phyloP scores from a whole-genome alignment of 2,797 vertebrate species.

The Hydrophis major region DNA sequence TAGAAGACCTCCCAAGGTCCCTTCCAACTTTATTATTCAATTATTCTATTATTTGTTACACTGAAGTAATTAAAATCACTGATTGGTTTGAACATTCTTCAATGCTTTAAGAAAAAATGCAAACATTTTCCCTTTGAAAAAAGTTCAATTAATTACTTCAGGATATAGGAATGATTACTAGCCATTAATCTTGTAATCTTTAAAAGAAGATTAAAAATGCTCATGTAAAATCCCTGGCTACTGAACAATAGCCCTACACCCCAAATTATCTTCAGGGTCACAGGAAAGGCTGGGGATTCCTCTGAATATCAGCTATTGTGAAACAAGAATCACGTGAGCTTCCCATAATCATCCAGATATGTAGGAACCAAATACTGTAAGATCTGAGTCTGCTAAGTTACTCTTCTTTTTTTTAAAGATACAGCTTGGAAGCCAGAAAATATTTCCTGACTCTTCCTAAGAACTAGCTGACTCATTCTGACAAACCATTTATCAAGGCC shows the following conservation, averaged over 20 bases:
- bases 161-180: background rate
- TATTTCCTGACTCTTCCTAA: background rate
- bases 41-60: background rate
- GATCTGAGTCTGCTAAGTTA: background rate
- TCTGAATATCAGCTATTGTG: background rate
- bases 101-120: background rate
- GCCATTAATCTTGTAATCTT: background rate
- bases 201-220: background rate
- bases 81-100: background rate
- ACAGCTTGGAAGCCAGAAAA: background rate
- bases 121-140: background rate
- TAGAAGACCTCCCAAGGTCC: background rate
- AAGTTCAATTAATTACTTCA: background rate
- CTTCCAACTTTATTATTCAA: background rate
- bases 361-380: background rate
- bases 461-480: background rate
- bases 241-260: background rate
- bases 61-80: background rate
- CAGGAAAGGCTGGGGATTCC: background rate
- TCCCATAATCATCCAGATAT: background rate
- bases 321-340: background rate
- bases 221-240: background rate
- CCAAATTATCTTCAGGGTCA: background rate
- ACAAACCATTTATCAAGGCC: background rate
- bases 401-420: background rate